phyloP scores from a whole-genome alignment of 2,797 vertebrate genomes.

The Centropyge bicolor region DNA sequence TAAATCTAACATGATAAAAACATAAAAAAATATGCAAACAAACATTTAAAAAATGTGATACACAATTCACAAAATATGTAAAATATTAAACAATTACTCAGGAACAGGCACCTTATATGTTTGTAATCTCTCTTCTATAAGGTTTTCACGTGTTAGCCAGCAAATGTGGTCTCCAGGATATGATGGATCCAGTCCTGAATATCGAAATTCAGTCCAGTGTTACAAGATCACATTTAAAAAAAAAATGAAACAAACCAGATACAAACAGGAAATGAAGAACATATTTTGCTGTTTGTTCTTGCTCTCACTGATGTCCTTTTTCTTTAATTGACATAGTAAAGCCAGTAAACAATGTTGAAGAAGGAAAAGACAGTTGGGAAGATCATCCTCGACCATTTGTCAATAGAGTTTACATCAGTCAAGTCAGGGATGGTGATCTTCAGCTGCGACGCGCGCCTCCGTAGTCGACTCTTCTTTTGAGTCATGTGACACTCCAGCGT shows the following conservation, averaged over 20 bases:
- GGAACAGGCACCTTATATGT: slow-evolving; percentile 84
- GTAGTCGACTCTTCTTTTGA: slow-evolving; percentile 96
- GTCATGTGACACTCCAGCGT: slow-evolving; percentile 94
- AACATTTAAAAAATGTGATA: slow-evolving; percentile 54
- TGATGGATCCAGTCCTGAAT: slow-evolving; percentile 86
- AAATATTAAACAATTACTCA: slow-evolving; percentile 65
- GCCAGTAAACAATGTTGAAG: slow-evolving; percentile 99
- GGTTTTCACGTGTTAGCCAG: slow-evolving; percentile 84
- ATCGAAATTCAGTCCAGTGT: slow-evolving; percentile 88
- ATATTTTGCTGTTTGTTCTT: slow-evolving; percentile 61
- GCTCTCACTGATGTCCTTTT: slow-evolving; percentile 53
- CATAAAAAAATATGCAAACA: slow-evolving; percentile 57
- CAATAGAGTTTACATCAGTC: slow-evolving; percentile 99
- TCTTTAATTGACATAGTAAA: slow-evolving; percentile 98
- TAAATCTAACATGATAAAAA: slow-evolving; percentile 62
- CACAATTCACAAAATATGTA: slow-evolving; percentile 60
- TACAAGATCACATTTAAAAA: slow-evolving; percentile 84
- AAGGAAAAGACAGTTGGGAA: slow-evolving; percentile 99
- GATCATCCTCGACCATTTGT: slow-evolving; percentile 98
- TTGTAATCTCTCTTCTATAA: slow-evolving; percentile 77
- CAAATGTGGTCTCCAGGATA: slow-evolving; percentile 92
- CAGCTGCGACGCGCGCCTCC: slow-evolving; percentile 94
- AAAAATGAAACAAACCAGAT: slow-evolving; percentile 69
- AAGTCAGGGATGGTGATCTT: slow-evolving; percentile 98
- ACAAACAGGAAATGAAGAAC: slow-evolving; percentile 54